Base-by-base conservation (phyloP, 2,888 invertebrate species). In the Calliphora vomitoria region DNA sequence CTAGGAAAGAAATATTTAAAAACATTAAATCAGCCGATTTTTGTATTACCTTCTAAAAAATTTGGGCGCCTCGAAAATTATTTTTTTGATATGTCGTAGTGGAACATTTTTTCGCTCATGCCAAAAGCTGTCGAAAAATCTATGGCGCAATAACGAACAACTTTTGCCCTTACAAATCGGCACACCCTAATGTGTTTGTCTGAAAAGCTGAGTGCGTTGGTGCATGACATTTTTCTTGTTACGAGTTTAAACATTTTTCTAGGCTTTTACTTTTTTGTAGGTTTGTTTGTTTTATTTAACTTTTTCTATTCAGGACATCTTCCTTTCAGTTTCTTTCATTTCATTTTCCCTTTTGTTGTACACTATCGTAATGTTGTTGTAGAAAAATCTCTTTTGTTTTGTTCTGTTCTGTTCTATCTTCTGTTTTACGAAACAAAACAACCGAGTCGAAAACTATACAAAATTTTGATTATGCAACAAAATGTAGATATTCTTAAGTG, bases 401-500 rank as follows among this genome's bases (percentile, higher is more conserved):
- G n/a, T n/a, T n/a, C n/a, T 74, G 72, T 79, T 69, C 60, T 20
- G 69, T 69, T 69, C 74, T 55, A 82, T 74, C 53, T 66, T n/a
- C 35, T 8, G 10, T 31, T 66, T 31, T 69, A 15, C 53, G 13
- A 53, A 80, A 31, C 13, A 31, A 25, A 10, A 25, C 41, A 31
- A 35, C 10, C 15, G 38, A 35, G 47, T 31, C 4, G 44, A 44
- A 44, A 47, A n/a, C 13, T 15, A 55, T 18, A 64, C 53, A 62
- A 35, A 62, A 58, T 55, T 72, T 81, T 81, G 81, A 81, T 81
- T 81, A 64, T 72, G 72, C 81, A 81, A 81, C 81, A 58, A 62
- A 72, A 41, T 50, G 62, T 35, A 66, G 64, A 82, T 55, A 66
- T 78, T 68, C 68, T 83, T 79, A 89, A 91, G 91, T 91, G 91